Percentiles rank a stretch among this genome's conserved stretches.
These are phyloP conservation scores for Loriculus beryllinus DNA, from an alignment of 2,797 vertebrate genomes.

Conservation along the genomic window DNA sequence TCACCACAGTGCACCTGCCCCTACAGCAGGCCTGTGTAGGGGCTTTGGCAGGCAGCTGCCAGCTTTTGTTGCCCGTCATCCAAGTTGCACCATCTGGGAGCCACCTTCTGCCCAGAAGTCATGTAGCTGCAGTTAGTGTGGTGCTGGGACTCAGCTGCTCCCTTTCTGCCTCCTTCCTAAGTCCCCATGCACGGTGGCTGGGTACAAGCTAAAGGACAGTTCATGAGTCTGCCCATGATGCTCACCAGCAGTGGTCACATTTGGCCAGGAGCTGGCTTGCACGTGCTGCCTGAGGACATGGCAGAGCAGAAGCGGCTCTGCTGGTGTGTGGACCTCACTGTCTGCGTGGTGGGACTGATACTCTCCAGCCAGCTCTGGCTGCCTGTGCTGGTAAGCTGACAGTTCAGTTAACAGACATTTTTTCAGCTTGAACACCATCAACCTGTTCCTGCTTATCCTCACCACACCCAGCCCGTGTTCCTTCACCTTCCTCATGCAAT, in stretches of 20 bases:
- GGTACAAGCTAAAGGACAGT: accelerated
- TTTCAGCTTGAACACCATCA: not conserved
- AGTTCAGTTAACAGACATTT: not conserved
- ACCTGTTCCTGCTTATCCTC: not conserved
- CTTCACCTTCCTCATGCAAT: not conserved
- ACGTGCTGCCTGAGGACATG: not conserved
- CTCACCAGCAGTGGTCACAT: accelerated
- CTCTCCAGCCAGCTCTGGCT: not conserved
- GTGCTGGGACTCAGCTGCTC: not conserved
- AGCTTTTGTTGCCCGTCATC: not conserved
- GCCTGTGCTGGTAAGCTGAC: not conserved
- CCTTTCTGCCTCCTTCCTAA: not conserved
- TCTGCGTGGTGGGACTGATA: not conserved
- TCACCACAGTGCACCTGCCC: accelerated
- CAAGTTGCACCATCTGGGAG: not conserved
- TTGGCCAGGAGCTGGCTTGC: not conserved
- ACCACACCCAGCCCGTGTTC: not conserved
- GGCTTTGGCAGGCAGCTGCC: not conserved
- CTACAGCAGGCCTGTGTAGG: accelerated
- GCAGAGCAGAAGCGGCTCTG: not conserved
- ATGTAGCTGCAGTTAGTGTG: accelerated
- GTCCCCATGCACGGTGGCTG: accelerated
- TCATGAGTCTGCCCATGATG: accelerated
- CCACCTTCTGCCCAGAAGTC: not conserved
- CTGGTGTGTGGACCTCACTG: not conserved